Evolutionary conservation across 2,797 vertebrate genomes (phyloP), one percentile per base, ranked within the genome.

Genomic region (Gambusia yucatana): DNA sequence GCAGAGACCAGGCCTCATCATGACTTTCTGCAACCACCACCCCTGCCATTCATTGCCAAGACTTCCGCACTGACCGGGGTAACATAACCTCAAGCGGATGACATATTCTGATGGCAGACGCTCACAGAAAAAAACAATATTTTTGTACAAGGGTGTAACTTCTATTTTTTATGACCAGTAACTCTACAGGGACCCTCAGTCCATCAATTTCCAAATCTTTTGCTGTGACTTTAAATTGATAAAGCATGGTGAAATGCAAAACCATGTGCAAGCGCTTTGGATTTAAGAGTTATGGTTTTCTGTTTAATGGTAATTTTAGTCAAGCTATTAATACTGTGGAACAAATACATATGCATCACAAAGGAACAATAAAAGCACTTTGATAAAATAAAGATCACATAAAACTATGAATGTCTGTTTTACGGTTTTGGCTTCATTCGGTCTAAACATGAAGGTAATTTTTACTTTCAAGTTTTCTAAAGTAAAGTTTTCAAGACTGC

Each of bases 71-170:
- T 89, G 91, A 93, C 92, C 89, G 80, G 91, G 88, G 91, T 74
- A 91, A 83, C 81, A 20, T 80, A 92, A 94, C 91, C 91, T 92
- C 91, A 92, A 90, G 76, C 70, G 47, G 82, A 94, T 92, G 92
- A 94, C 91, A 91, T 89, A 89, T 81, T 90, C 75, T 65, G 73
- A 87, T 92, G 91, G 91, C 90, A 89, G 82, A 88, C 71, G 6
- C 87, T 90, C 81, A 88, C 76, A 90, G 82, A 87, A 82, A 79
- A 79, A 86, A 88, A 82, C 83, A 78, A 59, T 81, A 77, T 87
- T 90, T 91, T 90, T 80, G 52, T 81, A 88, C 87, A 82, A 82
- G 85, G 83, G 88, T 85, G 85, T 88, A 91, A 89, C 87, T 78
- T 77, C 78, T 67, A 25, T 77, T 82, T 86, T 86, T 89, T 89